Evolutionary conservation across 2,888 invertebrate species (phyloP).

Genomic region (Leptopterna dolabrata): DNA sequence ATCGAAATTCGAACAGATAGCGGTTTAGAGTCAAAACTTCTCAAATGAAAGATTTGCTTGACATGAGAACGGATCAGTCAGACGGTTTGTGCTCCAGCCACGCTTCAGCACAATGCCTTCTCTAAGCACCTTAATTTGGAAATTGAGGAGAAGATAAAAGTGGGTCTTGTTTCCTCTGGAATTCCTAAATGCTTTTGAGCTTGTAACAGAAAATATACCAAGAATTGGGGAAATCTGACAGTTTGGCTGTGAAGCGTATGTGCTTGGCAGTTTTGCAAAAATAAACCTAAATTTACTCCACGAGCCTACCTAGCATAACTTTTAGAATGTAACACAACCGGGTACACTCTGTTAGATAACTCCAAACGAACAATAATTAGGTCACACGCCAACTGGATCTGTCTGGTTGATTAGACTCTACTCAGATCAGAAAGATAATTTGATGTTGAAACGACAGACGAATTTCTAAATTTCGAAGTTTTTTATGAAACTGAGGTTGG

Average conservation of each 20-base stretch:
- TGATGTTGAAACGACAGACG: background rate
- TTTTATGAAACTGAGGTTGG: too few species aligned
- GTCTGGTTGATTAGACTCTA: background rate
- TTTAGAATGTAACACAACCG: background rate
- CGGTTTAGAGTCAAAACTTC: background rate
- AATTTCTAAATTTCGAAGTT: background rate
- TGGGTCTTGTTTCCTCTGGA: background rate
- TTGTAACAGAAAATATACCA: background rate
- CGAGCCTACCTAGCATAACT: background rate
- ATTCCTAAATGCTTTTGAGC: background rate
- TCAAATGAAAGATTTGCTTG: background rate
- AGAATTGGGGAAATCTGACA: background rate
- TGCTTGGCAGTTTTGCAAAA: background rate
- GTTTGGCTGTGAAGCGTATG: slow-evolving; percentile 31
- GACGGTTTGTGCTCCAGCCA: slow-evolving; percentile 14
- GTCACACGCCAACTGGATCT: background rate
- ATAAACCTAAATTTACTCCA: background rate
- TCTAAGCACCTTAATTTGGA: background rate
- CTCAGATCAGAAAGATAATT: background rate
- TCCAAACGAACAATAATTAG: background rate
- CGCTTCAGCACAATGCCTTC: background rate
- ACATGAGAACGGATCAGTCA: background rate
- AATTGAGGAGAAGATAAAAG: background rate
- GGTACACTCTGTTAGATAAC: background rate
- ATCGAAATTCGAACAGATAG: slow-evolving; percentile 1